Percentiles rank a stretch among this genome's conserved stretches.
phyloP scores from a whole-genome alignment of 2,113 vertebrate species.

The Nycticorax nycticorax region DNA sequence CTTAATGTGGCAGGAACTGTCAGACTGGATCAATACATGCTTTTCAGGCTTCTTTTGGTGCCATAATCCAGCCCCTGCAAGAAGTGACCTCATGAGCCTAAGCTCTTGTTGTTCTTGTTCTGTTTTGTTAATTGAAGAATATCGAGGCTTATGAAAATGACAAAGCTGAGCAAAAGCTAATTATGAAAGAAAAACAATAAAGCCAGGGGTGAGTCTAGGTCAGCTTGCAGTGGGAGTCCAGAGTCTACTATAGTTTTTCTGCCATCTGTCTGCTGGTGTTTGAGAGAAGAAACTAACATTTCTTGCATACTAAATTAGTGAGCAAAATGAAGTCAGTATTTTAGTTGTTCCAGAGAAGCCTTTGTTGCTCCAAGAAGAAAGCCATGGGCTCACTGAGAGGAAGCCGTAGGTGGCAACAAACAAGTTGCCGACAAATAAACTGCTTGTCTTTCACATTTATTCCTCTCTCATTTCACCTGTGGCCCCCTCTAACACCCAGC shows the following conservation, averaged over 20 bases:
- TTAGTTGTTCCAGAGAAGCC: not conserved
- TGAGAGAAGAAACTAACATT: constrained; percentile 22
- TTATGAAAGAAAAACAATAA: constrained; percentile 77
- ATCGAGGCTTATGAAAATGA: constrained; percentile 79
- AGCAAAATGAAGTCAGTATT: not conserved
- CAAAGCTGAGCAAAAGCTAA: constrained; percentile 82
- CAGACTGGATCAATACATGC: constrained; percentile 88
- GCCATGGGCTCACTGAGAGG: not conserved
- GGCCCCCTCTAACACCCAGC: not conserved
- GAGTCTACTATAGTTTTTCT: constrained; percentile 24
- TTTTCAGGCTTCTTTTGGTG: constrained; percentile 86
- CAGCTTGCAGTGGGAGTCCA: constrained; percentile 49
- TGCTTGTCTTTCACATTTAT: not conserved
- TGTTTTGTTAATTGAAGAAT: constrained; percentile 79
- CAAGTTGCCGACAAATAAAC: not conserved
- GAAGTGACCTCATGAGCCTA: constrained; percentile 88
- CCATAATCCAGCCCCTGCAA: constrained; percentile 86
- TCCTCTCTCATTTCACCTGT: not conserved
- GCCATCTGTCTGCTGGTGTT: constrained; percentile 34
- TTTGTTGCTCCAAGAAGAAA: not conserved
- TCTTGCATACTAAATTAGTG: not conserved
- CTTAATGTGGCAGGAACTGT: constrained; percentile 89
- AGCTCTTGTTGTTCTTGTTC: constrained; percentile 83
- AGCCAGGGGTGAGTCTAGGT: constrained; percentile 64
- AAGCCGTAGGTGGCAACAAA: not conserved